phyloP scores from a whole-genome alignment of 2,888 invertebrate species.

The Andrena bicolor region DNA sequence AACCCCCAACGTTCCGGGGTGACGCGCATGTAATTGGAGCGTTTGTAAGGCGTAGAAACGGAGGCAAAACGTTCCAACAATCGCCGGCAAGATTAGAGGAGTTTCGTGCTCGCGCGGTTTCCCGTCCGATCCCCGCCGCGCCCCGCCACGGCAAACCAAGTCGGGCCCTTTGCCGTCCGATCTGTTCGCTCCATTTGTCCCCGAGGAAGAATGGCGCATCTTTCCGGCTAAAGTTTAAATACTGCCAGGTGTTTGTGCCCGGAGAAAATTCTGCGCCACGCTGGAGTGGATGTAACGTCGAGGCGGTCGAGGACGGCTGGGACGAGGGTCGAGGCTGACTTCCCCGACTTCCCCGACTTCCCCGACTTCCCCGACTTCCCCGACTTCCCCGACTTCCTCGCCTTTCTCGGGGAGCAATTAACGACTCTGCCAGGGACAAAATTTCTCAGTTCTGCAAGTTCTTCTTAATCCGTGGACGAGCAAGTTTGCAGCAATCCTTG shows the following conservation, averaged over 20 bases:
- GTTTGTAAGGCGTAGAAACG: conserved; percentile 41
- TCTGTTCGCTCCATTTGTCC: conserved; percentile 11
- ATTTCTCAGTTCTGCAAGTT: conserved; percentile 4
- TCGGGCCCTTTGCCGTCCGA: background rate
- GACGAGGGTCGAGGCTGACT: background rate
- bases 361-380: too few species aligned
- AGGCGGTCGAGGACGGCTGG: too few species aligned
- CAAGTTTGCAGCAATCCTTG: background rate
- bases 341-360: background rate
- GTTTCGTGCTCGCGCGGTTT: conserved; percentile 25
- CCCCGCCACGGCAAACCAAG: conserved; percentile 2
- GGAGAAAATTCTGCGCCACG: too few species aligned
- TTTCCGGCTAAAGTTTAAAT: background rate
- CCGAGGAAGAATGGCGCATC: background rate
- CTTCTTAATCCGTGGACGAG: conserved; percentile 1
- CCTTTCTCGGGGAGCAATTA: conserved; percentile 10
- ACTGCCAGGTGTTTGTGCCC: background rate
- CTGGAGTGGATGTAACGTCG: too few species aligned
- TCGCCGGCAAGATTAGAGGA: conserved; percentile 46
- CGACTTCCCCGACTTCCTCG: too few species aligned
- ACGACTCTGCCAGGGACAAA: conserved; percentile 5
- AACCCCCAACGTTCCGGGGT: conserved; percentile 25
- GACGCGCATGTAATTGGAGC: conserved; percentile 50
- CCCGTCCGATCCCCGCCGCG: conserved; percentile 1
- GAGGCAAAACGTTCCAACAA: conserved; percentile 43